Base-by-base conservation (phyloP, 2,888 invertebrate genomes). In the Cephus sareptanus region DNA sequence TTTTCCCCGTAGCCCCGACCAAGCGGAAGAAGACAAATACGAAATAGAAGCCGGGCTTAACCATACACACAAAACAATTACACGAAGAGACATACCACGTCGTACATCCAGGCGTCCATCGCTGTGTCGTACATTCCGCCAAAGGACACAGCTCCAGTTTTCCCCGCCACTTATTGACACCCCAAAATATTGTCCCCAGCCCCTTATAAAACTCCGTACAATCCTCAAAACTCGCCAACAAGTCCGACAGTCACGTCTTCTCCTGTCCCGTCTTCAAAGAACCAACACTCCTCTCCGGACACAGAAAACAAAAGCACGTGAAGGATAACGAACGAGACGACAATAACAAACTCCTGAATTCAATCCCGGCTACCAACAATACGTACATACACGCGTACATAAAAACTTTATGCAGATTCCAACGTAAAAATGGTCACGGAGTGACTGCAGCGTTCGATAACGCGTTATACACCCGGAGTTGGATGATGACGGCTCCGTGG, bases 81-180 rank as follows among this genome's bases (percentile, higher is more conserved):
- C 40, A 40, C 56, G 30, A 71, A 30, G 31, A 75, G 31, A 75
- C 91, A 82, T 90, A 91, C 91, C 91, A 90, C 90, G 82, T 91
- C 91, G 84, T 90, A 90, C 88, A 91, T 91, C 91, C 91, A 91
- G 81, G 90, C 86, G 82, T 91, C 91, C 91, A 91, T 91, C 84
- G 86, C 84, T 79, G 87, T 87, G 81, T 87, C 87, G 85, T 85
- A 85, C 88, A 87, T 87, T 75, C 82, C 84, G 56, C 9, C 56
- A 9, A 56, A 23, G 56, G 23, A 56, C 56, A 56, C 56, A 23
- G 23, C 56, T 56, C 56, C 56, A 56, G 23, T 56, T 56, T 56
- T 6, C 23, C 56, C 56, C 23, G 9, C 56, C 23, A 35, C 35
- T 56, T 56, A 23, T 56, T 23, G 23, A 56, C 23, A 56, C 56